Evolutionary conservation across 2,888 invertebrate species (phyloP).

Genomic region (Smittia sp.): DNA sequence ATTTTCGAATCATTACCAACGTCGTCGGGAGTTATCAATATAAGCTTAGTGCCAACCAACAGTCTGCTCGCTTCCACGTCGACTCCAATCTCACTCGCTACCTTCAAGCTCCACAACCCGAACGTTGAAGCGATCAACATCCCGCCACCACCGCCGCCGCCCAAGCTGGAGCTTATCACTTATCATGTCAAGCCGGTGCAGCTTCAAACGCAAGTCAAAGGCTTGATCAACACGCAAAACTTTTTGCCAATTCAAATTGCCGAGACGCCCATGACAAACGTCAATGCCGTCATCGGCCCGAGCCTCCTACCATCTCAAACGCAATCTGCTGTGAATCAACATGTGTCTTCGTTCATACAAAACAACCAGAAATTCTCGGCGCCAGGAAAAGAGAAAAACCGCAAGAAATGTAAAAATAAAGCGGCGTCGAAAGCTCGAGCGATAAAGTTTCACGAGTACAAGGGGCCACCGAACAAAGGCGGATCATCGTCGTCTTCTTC

Average conservation of each 20-base stretch:
- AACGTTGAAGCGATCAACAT: constrained; percentile 19
- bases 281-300: constrained; percentile 55
- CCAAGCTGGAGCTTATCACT: constrained; percentile 17
- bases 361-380: constrained; percentile 56
- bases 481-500: constrained; percentile 57
- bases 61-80: not conserved
- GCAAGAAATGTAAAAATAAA: constrained; percentile 79
- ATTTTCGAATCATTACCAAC: constrained; percentile 42
- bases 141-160: constrained; percentile 47
- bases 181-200: constrained; percentile 14
- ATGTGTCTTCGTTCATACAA: constrained; percentile 21
- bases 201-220: not conserved
- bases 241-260: constrained; percentile 47
- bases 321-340: constrained; percentile 43
- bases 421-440: constrained; percentile 77
- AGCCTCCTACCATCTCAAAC: constrained; percentile 54
- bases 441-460: constrained; percentile 96
- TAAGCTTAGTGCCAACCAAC: constrained; percentile 18
- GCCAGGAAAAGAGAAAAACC: constrained; percentile 74
- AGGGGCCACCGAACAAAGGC: constrained; percentile 80
- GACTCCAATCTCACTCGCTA: not conserved
- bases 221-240: constrained; percentile 24
- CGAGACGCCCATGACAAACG: constrained; percentile 56
- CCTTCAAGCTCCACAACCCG: not conserved
- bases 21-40: constrained; percentile 47